These are phyloP conservation scores for Sebastes steindachneri DNA, from an alignment of 2,797 vertebrate species.

Conservation along the genomic window DNA sequence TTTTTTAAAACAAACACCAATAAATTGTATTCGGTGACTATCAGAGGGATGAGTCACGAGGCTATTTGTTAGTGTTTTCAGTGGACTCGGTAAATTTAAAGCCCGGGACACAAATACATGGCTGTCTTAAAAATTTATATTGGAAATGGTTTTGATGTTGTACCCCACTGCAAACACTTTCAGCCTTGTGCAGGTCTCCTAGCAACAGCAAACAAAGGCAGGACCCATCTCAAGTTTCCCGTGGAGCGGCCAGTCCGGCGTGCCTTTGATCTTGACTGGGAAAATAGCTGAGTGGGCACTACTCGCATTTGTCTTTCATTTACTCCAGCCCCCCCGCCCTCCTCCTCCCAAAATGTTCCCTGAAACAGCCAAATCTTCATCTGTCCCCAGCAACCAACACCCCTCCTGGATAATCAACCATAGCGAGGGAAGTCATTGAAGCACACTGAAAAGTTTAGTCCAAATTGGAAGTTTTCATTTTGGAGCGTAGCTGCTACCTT, in stretches of 20 bases:
- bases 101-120: constrained; percentile 75
- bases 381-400: constrained; percentile 76
- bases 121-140: constrained; percentile 86
- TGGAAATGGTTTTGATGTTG: constrained; percentile 88
- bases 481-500: constrained; percentile 44
- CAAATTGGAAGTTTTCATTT: constrained; percentile 62
- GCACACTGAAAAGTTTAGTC: constrained; percentile 67
- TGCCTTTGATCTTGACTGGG: constrained; percentile 86
- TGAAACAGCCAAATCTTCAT: constrained; percentile 86
- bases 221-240: constrained; percentile 88
- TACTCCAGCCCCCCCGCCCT: constrained; percentile 67
- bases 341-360: constrained; percentile 74
- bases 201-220: constrained; percentile 91
- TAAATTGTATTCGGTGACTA: constrained; percentile 49
- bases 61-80: constrained; percentile 69
- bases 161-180: constrained; percentile 87
- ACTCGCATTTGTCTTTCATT: constrained; percentile 88
- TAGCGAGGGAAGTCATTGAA: constrained; percentile 71
- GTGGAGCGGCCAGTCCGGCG: constrained; percentile 82
- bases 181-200: constrained; percentile 84
- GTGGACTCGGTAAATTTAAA: constrained; percentile 74
- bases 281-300: constrained; percentile 85
- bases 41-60: constrained; percentile 58
- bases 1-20: constrained; percentile 45
- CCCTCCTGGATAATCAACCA: constrained; percentile 75